A percentile compares a stretch with the other conserved stretches of the same genome.
Conservation (phyloP, 1,140 invertebrate genomes). For the Heliconius melpomene region DNA sequence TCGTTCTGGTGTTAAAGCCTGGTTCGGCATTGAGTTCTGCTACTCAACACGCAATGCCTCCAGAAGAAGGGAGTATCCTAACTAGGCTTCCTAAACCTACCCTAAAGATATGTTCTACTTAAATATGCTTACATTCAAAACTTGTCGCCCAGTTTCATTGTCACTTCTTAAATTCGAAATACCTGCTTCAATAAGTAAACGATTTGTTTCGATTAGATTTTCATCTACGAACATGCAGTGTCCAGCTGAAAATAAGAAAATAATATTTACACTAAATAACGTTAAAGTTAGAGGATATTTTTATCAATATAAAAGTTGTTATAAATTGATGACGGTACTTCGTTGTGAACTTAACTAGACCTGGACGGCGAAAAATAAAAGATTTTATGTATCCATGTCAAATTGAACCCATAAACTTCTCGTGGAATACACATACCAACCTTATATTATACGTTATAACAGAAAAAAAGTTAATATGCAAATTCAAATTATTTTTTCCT, state of each 20-base stretch:
- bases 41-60: no score
- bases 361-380: neutral
- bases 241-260: constrained; percentile 57
- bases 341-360: no score
- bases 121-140: constrained; percentile 43
- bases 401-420: neutral
- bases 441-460: neutral
- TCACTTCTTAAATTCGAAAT: constrained; percentile 49
- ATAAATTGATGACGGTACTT: no score
- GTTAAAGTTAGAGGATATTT: neutral
- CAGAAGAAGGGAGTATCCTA: no score
- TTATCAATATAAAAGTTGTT: no score
- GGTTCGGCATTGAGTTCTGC: no score
- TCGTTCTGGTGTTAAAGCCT: no score
- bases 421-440: neutral
- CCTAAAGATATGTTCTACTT: neutral
- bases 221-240: constrained; percentile 65
- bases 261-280: neutral
- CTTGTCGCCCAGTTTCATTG: constrained; percentile 53
- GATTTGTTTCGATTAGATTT: constrained; percentile 45
- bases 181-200: constrained; percentile 63
- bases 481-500: neutral
- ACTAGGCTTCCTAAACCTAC: no score
- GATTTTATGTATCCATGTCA: no score
- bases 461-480: neutral